Conservation (phyloP, 2,888 invertebrate genomes). For the Tryphoninae sp. region DNA sequence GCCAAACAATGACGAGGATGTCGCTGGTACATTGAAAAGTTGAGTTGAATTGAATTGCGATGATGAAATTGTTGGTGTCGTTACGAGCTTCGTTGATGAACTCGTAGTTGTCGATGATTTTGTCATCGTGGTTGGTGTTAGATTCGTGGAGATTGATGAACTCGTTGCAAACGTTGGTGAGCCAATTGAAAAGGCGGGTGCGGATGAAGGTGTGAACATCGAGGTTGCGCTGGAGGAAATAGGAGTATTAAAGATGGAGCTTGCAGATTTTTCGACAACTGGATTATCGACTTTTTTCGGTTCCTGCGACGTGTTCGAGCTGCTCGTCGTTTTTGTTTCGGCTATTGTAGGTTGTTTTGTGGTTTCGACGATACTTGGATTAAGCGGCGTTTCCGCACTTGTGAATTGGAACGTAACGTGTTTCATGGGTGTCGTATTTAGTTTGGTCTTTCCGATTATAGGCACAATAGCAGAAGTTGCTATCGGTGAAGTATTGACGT, state of each 20-base stretch:
- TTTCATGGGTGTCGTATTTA: conserved; percentile 66
- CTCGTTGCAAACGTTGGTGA: conserved; percentile 29
- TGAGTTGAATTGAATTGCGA: conserved; percentile 37
- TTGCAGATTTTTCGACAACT: conserved; percentile 17
- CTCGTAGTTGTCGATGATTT: conserved; percentile 6
- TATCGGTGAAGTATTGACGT: conserved; percentile 77
- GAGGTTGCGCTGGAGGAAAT: conserved; percentile 13
- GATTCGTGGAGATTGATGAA: conserved; percentile 1
- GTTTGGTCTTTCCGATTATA: conserved; percentile 68
- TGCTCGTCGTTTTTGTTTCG: conserved; percentile 18
- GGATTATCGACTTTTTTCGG: conserved; percentile 21
- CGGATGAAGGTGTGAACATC: neutral
- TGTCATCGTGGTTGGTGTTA: neutral
- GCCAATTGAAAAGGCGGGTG: conserved; percentile 19
- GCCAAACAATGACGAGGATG: neutral
- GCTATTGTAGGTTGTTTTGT: neutral
- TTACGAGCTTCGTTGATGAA: neutral
- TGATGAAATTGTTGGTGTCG: conserved; percentile 12
- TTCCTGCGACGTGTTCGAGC: neutral
- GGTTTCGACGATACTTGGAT: conserved; percentile 16
- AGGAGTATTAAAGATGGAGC: conserved; percentile 5
- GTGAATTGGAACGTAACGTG: conserved; percentile 74
- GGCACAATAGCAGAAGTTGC: conserved; percentile 75
- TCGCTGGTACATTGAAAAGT: conserved; percentile 11
- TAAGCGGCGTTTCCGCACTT: conserved; percentile 29